Evolutionary conservation across 2,113 vertebrate species (phyloP).

Genomic region (Platichthys stellatus): DNA sequence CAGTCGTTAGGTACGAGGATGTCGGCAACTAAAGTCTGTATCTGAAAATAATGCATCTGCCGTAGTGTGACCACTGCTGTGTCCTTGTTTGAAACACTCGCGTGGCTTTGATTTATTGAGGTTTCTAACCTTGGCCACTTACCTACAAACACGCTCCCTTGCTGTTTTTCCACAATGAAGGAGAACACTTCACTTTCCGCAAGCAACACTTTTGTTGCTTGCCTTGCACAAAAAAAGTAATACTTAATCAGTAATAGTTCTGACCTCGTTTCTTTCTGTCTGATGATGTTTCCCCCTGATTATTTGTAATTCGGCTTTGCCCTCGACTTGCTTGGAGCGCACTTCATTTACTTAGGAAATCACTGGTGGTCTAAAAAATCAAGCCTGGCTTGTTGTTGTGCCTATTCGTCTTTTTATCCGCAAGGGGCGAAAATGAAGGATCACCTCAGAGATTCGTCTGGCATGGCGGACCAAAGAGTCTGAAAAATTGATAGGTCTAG

Average conservation of each 20-base stretch:
- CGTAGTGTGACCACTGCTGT: conserved; percentile 55
- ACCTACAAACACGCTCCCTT: conserved; percentile 48
- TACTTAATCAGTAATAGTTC: conserved; percentile 61
- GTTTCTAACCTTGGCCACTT: conserved; percentile 74
- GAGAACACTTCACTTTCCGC: conserved; percentile 14
- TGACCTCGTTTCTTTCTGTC: conserved; percentile 68
- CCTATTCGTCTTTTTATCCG: conserved; percentile 62
- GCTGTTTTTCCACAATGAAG: conserved; percentile 52
- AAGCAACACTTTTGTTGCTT: conserved; percentile 58
- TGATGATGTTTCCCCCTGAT: conserved; percentile 62
- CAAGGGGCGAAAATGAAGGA: conserved; percentile 61
- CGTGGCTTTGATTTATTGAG: conserved; percentile 71
- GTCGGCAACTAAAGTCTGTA: conserved; percentile 23
- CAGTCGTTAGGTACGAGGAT: conserved; percentile 33
- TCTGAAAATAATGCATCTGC: conserved; percentile 49
- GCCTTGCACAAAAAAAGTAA: conserved; percentile 64
- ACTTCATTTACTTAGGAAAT: conserved; percentile 54
- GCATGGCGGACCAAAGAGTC: conserved; percentile 45
- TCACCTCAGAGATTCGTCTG: conserved; percentile 47
- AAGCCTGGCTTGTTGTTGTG: conserved; percentile 45
- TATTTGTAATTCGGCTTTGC: conserved; percentile 70
- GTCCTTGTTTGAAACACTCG: conserved; percentile 66
- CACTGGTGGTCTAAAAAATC: conserved; percentile 61
- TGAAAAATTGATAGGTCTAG: conserved; percentile 66
- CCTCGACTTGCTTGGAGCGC: conserved; percentile 47